Evolutionary conservation across 2,888 invertebrate genomes (phyloP).

Genomic region (Actias luna): DNA sequence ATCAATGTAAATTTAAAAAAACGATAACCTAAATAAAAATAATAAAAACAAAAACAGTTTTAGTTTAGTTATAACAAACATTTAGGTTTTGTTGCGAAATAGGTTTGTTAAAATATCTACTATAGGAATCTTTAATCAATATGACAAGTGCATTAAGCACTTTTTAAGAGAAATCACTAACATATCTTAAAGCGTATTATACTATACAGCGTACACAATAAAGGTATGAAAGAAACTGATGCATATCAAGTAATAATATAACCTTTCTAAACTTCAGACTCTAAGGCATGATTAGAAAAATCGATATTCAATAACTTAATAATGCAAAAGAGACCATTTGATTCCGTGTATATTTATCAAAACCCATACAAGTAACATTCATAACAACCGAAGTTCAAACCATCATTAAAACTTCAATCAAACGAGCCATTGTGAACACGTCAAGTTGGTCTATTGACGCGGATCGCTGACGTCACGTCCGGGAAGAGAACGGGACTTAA

Average conservation of each 20-base stretch:
- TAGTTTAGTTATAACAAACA: too few species aligned
- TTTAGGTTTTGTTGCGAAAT: too few species aligned
- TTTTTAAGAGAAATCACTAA: too few species aligned
- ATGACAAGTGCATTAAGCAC: too few species aligned
- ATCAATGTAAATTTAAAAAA: not conserved
- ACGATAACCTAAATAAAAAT: not conserved
- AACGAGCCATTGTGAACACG: slow-evolving; percentile 15
- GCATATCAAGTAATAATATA: too few species aligned
- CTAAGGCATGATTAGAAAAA: not conserved
- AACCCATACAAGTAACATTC: not conserved
- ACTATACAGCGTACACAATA: too few species aligned
- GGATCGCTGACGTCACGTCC: slow-evolving; percentile 45
- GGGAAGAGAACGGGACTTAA: slow-evolving; percentile 36
- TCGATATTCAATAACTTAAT: not conserved
- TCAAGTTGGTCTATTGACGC: slow-evolving; percentile 31
- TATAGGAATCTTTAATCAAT: too few species aligned
- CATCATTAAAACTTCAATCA: slow-evolving; percentile 21
- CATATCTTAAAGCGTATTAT: too few species aligned
- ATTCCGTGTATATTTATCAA: not conserved
- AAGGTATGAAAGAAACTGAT: not conserved
- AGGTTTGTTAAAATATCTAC: too few species aligned
- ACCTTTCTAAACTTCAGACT: too few species aligned
- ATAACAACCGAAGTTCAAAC: not conserved
- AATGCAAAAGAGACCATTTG: not conserved
- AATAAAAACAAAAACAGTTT: too few species aligned